phyloP scores from a whole-genome alignment of 2,113 vertebrate species.

The Leuciscus idus region DNA sequence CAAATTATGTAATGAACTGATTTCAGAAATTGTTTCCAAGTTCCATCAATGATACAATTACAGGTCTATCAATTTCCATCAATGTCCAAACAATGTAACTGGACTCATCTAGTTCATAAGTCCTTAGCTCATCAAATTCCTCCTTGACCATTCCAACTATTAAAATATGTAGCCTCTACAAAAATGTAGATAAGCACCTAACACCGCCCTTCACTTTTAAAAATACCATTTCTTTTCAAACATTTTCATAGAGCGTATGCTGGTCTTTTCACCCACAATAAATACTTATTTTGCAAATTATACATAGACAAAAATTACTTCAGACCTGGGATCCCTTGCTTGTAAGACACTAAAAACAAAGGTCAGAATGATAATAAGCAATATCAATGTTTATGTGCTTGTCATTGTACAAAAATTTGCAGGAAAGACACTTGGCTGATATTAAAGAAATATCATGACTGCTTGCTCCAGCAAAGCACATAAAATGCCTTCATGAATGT shows the following conservation, averaged over 20 bases:
- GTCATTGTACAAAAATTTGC: neutral
- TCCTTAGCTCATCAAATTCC: neutral
- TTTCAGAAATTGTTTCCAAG: neutral
- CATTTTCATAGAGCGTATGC: neutral
- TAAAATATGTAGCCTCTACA: neutral
- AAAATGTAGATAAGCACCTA: neutral
- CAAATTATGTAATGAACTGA: neutral
- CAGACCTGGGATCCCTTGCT: neutral
- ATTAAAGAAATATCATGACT: conserved; percentile 1
- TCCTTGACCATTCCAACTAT: neutral
- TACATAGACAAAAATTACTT: neutral
- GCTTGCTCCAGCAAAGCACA: conserved; percentile 22
- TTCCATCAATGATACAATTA: neutral
- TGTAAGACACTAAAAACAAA: neutral
- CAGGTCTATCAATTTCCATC: neutral
- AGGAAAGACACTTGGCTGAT: neutral
- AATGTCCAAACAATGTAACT: neutral
- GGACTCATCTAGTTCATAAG: neutral
- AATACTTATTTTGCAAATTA: neutral
- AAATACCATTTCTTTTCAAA: neutral
- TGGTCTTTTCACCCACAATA: neutral
- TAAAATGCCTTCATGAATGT: conserved; percentile 53
- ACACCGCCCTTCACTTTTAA: neutral
- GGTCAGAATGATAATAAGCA: neutral
- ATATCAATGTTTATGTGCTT: neutral